These are phyloP conservation scores for Argynnis bischoffii DNA, from an alignment of 2,888 invertebrate species.

Conservation along the genomic window DNA sequence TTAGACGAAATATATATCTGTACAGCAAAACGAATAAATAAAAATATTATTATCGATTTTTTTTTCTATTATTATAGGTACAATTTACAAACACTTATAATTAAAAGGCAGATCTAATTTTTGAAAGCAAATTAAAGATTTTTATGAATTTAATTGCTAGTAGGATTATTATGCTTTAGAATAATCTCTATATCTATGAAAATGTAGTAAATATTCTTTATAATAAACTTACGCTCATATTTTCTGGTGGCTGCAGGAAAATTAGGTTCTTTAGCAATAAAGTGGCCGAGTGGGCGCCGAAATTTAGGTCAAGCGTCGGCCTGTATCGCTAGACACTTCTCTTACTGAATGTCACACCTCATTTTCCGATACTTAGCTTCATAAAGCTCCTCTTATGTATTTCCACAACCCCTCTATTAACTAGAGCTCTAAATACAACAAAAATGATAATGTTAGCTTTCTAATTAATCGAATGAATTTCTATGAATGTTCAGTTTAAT, in stretches of 20 bases:
- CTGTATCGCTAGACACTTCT: slow-evolving; percentile 58
- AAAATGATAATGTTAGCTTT: too few species aligned
- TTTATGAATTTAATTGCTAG: too few species aligned
- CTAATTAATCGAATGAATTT: slow-evolving; percentile 33
- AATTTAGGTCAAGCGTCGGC: slow-evolving; percentile 68
- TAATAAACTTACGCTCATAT: slow-evolving; percentile 23
- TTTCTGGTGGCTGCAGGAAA: slow-evolving; percentile 22
- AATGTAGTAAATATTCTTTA: slow-evolving; percentile 13
- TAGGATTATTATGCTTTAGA: too few species aligned
- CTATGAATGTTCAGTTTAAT: slow-evolving; percentile 61
- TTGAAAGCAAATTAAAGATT: too few species aligned
- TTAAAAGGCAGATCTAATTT: too few species aligned
- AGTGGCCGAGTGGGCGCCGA: slow-evolving; percentile 53
- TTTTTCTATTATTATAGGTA: too few species aligned
- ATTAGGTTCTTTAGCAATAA: slow-evolving; percentile 42
- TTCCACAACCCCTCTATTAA: background rate
- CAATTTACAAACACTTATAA: too few species aligned
- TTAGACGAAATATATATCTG: too few species aligned
- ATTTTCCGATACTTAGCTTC: slow-evolving; percentile 54
- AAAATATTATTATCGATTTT: background rate
- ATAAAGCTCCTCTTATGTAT: background rate
- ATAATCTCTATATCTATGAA: slow-evolving; percentile 3
- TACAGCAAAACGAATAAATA: background rate
- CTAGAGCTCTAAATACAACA: too few species aligned
- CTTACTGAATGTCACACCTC: slow-evolving; percentile 68